phyloP scores from a whole-genome alignment of 2,113 vertebrate species.

The Pitta sordida region DNA sequence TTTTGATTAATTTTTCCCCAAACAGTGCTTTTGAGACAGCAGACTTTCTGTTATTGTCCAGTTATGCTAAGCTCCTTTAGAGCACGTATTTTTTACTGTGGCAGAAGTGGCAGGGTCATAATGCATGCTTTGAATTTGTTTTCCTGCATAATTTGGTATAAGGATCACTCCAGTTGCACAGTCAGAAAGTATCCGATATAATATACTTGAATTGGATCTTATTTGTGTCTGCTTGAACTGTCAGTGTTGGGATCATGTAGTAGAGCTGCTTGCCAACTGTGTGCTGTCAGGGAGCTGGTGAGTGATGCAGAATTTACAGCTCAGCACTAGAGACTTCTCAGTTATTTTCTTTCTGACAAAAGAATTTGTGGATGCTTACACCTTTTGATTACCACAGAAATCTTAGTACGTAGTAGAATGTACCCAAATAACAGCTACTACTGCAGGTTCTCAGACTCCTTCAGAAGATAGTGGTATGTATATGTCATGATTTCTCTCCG shows the following conservation, averaged over 20 bases:
- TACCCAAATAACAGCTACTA: background rate
- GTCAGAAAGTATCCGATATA: background rate
- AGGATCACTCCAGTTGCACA: background rate
- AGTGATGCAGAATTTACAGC: background rate
- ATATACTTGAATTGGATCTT: background rate
- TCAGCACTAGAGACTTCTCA: background rate
- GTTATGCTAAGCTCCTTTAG: background rate
- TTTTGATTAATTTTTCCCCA: constrained; percentile 31
- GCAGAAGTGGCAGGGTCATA: background rate
- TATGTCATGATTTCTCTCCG: background rate
- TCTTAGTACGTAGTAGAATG: background rate
- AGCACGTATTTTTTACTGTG: background rate
- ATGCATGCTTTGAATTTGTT: background rate
- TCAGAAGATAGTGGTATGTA: background rate
- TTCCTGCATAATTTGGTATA: background rate
- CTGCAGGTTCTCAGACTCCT: background rate
- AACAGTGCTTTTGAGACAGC: background rate
- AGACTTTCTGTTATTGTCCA: background rate
- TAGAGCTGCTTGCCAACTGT: background rate
- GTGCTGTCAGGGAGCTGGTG: background rate
- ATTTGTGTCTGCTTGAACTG: background rate
- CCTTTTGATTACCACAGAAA: background rate
- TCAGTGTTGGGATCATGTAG: background rate
- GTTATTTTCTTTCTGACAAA: background rate
- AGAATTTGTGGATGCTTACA: background rate